These are phyloP conservation scores for Antigone vipio DNA, from an alignment of 2,113 vertebrate genomes.

Conservation along the genomic window DNA sequence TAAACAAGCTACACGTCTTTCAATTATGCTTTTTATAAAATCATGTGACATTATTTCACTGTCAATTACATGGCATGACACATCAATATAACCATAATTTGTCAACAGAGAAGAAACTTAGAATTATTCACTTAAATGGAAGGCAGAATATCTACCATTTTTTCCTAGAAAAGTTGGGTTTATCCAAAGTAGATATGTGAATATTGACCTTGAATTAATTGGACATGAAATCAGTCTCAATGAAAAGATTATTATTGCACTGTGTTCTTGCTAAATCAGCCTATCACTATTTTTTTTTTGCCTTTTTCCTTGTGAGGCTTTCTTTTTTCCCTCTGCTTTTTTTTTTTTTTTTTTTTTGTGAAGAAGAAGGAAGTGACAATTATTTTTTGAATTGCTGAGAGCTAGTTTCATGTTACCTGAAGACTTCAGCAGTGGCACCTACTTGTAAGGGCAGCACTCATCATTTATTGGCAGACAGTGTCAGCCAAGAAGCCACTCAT, in stretches of 20 bases:
- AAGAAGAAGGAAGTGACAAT: neutral
- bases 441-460: neutral
- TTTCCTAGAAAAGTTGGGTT: neutral
- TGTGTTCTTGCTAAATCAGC: neutral
- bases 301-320: neutral
- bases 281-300: neutral
- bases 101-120: neutral
- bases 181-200: neutral
- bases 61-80: neutral
- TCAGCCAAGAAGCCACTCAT: neutral
- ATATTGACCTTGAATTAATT: neutral
- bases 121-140: neutral
- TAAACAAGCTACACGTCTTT: neutral
- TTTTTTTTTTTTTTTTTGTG: neutral
- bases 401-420: neutral
- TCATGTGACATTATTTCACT: neutral
- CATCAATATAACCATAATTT: neutral
- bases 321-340: neutral
- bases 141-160: neutral
- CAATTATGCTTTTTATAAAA: neutral
- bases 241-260: neutral
- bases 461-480: neutral
- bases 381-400: constrained; percentile 47
- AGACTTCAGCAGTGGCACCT: neutral
- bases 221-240: neutral